Conservation (phyloP, 2,113 vertebrate species). For the Ctenodactylus gundi region DNA sequence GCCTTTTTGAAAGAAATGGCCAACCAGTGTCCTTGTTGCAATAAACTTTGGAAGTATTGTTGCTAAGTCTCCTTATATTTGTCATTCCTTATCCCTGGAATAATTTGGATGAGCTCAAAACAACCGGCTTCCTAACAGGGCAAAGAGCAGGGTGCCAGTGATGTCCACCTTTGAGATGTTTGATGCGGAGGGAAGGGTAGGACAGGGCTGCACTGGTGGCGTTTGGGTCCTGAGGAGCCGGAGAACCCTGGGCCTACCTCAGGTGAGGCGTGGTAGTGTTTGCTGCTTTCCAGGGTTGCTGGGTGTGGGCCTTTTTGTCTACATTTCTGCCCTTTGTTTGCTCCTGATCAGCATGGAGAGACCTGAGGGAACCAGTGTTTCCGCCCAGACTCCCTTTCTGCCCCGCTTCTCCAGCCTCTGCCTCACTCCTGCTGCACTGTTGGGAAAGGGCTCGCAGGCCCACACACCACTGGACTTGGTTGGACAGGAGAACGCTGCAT, state of each 20-base stretch:
- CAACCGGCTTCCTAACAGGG: background rate
- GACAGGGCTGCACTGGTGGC: conserved; percentile 23
- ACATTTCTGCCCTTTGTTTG: background rate
- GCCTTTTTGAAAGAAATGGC: background rate
- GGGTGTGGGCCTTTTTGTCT: background rate
- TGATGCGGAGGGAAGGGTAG: background rate
- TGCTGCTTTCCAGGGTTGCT: background rate
- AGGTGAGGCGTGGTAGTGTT: conserved; percentile 8
- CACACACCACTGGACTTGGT: background rate
- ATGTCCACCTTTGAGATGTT: conserved; percentile 60
- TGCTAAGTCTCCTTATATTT: background rate
- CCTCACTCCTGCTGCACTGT: background rate
- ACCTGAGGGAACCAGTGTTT: accelerated
- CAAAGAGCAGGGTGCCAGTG: background rate
- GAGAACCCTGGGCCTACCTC: conserved; percentile 52
- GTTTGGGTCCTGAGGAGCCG: background rate
- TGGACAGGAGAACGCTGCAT: background rate
- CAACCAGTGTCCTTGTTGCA: background rate
- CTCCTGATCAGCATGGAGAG: background rate
- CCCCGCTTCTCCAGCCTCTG: background rate
- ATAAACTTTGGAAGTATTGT: background rate
- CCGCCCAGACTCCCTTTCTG: background rate
- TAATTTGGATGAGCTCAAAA: background rate
- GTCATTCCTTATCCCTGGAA: background rate
- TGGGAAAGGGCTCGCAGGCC: accelerated